phyloP scores from a whole-genome alignment of 2,888 invertebrate genomes.

The Dascillus cervinus region DNA sequence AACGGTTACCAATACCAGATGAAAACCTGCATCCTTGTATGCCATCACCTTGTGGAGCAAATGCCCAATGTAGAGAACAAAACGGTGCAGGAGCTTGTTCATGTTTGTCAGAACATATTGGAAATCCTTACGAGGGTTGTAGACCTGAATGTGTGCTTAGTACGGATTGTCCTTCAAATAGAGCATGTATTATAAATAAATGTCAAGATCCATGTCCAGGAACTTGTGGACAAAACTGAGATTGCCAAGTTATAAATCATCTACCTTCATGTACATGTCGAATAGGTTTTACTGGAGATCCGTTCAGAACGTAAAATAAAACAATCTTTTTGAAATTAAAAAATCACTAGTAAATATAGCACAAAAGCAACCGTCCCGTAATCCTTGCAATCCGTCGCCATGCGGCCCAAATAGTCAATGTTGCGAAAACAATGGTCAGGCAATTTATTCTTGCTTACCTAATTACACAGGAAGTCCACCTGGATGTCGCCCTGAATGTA shows the following conservation, averaged over 20 bases:
- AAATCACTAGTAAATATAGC: constrained; percentile 43
- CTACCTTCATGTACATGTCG: constrained; percentile 62
- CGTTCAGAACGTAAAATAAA: constrained; percentile 58
- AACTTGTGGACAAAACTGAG: constrained; percentile 65
- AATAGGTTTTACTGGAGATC: constrained; percentile 66
- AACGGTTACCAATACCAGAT: constrained; percentile 33
- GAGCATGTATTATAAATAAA: constrained; percentile 63
- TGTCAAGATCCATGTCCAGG: constrained; percentile 75
- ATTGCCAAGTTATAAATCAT: constrained; percentile 67
- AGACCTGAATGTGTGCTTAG: constrained; percentile 67
- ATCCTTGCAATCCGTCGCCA: constrained; percentile 60
- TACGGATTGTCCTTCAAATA: constrained; percentile 62
- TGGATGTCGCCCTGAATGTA: constrained; percentile 69
- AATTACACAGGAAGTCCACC: constrained; percentile 51
- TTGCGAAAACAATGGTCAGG: constrained; percentile 53
- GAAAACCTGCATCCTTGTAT: constrained; percentile 53
- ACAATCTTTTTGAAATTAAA: too few relatives aligned
- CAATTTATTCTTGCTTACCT: constrained; percentile 44
- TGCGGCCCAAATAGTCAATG: constrained; percentile 80
- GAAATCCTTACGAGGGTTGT: constrained; percentile 71
- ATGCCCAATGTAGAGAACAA: constrained; percentile 62
- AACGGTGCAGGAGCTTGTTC: constrained; percentile 61
- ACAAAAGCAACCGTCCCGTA: constrained; percentile 33
- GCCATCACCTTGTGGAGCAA: constrained; percentile 76
- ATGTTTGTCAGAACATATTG: constrained; percentile 63